Evolutionary conservation across 2,113 vertebrate species (phyloP).

Genomic region (Tretioscincus oriximinensis): DNA sequence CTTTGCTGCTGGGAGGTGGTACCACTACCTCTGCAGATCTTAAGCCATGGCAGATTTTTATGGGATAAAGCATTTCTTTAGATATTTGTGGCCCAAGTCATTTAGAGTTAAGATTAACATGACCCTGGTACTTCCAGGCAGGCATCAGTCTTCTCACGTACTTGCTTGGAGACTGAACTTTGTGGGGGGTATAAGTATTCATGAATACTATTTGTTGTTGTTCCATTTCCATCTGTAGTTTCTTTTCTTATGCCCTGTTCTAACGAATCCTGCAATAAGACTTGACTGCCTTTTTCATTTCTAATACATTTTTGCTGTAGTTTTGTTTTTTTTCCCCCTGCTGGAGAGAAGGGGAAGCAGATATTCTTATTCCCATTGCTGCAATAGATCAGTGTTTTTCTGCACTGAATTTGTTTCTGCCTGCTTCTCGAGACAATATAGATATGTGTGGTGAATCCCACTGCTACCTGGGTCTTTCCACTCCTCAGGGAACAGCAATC

Average conservation of each 20-base stretch:
- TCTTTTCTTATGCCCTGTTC: constrained; percentile 28
- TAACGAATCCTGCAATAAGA: constrained; percentile 13
- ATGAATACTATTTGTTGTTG: not conserved
- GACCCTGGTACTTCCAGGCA: not conserved
- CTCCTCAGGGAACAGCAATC: constrained; percentile 36
- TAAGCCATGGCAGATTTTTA: too few relatives aligned
- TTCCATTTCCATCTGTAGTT: constrained; percentile 27
- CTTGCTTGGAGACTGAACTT: not conserved
- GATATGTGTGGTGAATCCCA: not conserved
- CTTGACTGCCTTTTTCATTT: constrained; percentile 17
- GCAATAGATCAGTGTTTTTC: not conserved
- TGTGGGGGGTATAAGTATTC: not conserved
- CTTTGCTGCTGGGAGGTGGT: too few relatives aligned
- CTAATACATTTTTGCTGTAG: not conserved
- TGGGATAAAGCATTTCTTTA: too few relatives aligned
- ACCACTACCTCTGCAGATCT: too few relatives aligned
- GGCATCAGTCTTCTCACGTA: not conserved
- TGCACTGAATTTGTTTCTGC: not conserved
- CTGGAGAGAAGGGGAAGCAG: not conserved
- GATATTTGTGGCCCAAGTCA: too few relatives aligned
- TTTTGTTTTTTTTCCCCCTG: constrained; percentile 3
- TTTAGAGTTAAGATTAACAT: too few relatives aligned
- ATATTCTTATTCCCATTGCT: not conserved
- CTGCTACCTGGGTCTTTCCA: not conserved
- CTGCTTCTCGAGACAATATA: constrained; percentile 8